phyloP scores from a whole-genome alignment of 2,888 invertebrate species.

The Ptilodon capucinus region DNA sequence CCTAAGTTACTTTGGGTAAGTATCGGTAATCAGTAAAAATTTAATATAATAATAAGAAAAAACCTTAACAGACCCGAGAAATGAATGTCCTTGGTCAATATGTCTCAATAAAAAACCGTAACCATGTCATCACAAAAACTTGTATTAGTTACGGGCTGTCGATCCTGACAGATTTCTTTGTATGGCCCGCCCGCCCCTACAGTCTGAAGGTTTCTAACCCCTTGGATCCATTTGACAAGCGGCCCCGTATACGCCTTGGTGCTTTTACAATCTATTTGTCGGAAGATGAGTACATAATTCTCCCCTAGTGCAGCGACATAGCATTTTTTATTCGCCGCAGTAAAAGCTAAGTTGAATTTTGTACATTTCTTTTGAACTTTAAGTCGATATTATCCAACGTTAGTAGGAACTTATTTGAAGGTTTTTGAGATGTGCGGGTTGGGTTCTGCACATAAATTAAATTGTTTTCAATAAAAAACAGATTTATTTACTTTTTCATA shows the following conservation, averaged over 20 bases:
- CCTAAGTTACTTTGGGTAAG: too few species aligned
- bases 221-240: constrained; percentile 65
- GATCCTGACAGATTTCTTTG: constrained; percentile 55
- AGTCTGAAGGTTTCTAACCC: constrained; percentile 51
- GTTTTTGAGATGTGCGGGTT: too few species aligned
- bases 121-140: constrained; percentile 24
- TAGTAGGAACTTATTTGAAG: too few species aligned
- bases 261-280: constrained; percentile 76
- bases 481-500: too few species aligned
- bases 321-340: constrained; percentile 64
- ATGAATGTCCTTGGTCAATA: background rate
- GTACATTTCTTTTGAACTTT: too few species aligned
- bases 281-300: constrained; percentile 74
- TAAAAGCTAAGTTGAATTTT: constrained; percentile 25
- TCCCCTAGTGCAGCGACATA: constrained; percentile 55
- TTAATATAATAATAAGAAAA: too few species aligned
- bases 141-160: constrained; percentile 44
- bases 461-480: too few species aligned
- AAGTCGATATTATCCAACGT: too few species aligned
- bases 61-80: too few species aligned
- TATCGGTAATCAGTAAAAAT: too few species aligned
- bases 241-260: constrained; percentile 45
- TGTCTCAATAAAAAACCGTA: constrained; percentile 3
- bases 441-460: too few species aligned
- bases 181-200: constrained; percentile 47